Base-by-base conservation (phyloP, 2,888 invertebrate species). In the Labia minor region DNA sequence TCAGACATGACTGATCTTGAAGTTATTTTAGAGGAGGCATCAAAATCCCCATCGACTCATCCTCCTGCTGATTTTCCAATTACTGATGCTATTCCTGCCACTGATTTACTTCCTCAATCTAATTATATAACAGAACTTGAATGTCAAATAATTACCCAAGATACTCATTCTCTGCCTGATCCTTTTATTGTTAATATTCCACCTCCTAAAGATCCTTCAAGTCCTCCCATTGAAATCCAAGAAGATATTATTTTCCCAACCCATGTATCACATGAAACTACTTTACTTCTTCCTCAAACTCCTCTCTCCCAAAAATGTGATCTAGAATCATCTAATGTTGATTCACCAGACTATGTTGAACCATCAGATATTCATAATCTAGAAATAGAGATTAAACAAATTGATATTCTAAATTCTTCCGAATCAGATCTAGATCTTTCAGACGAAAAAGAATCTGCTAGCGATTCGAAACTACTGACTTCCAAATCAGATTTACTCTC, bases 1-100 rank as follows among this genome's bases (percentile, higher is more conserved):
- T 4, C 63, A 18, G 70, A 69, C 33, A 16, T 68, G 33, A 10
- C 68, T 20, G 69, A 69, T 33, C 37, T 68, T 1, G 26, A 62
- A 1, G 37, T 62, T 1, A 67, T 68, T 21, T 61, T 37, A 1
- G 68, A 68, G 21, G 68, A 68, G 49, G 16, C 37, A 4, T 26
- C 64, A 20, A 6, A 19, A 21, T 26, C 33, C 6, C 33, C 33
- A 8, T 33, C 33, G 33, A 8, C 33, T 33, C 11, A 6, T 11
- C 6, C 11, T 33, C 33, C 33, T 11, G n/a, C n/a, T n/a, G n/a
- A n/a, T n/a, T n/a, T n/a, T n/a, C n/a, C n/a, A n/a, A n/a, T n/a
- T n/a, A n/a, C n/a, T n/a, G n/a, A n/a, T n/a, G n/a, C n/a, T n/a
- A n/a, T n/a, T n/a, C n/a, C n/a, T n/a, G n/a, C n/a, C n/a, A n/a